Base-by-base conservation (phyloP, 1,140 invertebrate species). In the Oryctes rhinoceros region DNA sequence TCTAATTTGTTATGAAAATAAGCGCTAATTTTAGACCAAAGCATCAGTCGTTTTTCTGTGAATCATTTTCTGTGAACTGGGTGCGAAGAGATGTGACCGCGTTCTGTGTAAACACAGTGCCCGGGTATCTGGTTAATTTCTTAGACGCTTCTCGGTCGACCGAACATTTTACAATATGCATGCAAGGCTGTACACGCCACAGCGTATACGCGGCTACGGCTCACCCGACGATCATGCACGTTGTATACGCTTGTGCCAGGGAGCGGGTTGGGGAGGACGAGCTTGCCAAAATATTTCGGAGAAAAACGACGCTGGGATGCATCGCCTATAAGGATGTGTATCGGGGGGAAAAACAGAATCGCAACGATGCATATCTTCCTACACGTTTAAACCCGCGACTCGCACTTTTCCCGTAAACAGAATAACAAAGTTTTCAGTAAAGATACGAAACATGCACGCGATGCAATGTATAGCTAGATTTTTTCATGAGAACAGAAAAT, bases 41-140 rank as follows among this genome's bases (percentile, higher is more conserved):
- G 82, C 79, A 78, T 78, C 78, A 30, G 47, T 78, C 80, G 80
- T 80, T 81, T 81, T 80, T 81, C 78, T 81, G 76, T 80, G 80
- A 82, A 82, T 82, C 82, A 82, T 81, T 82, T 82, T 82, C 80
- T 80, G 80, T 82, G 79, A 82, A 82, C 82, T 82, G 82, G 82
- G 82, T 82, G 82, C 76, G 82, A 82, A 82, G 82, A 82, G 80
- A 82, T 82, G 82, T 82, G 82, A 82, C 82, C 82, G 82, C 78
- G 78, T 80, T 82, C 78, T 79, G 76, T 80, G 78, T 82, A 82
- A 82, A 82, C 82, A 82, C 49, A 20, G 76, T 15, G 65, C 65
- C 65, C 65, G 65, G 10, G 65, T 67, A 67, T 67, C 65, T 67
- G 65, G 65, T 67, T 67, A 67, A 18, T 67, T 67, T 67, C 65